These are phyloP conservation scores for Meganola albula DNA, from an alignment of 2,888 invertebrate species.

Conservation along the genomic window DNA sequence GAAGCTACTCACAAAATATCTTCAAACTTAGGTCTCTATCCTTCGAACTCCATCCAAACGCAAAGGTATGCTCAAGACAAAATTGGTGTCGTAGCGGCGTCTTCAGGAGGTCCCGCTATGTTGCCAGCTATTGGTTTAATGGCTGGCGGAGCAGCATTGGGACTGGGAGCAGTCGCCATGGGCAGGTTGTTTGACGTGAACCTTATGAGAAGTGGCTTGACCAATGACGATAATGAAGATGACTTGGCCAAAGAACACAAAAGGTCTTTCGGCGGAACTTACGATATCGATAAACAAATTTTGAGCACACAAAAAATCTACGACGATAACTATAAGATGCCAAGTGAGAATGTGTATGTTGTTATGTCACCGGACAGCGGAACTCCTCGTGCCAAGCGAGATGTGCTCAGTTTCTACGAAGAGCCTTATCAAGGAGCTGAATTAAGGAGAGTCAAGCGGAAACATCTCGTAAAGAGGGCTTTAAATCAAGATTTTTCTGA, in stretches of 20 bases:
- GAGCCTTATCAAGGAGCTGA: constrained; percentile 41
- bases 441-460: constrained; percentile 44
- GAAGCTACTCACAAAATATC: constrained; percentile 89
- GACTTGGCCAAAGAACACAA: constrained; percentile 76
- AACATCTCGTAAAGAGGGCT: constrained; percentile 49
- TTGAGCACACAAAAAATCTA: constrained; percentile 61
- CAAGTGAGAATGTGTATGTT: constrained; percentile 72
- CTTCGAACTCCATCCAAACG: constrained; percentile 57
- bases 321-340: constrained; percentile 74
- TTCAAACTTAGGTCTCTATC: constrained; percentile 83
- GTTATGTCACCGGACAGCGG: constrained; percentile 68
- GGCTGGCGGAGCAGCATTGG: constrained; percentile 89
- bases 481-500: constrained; percentile 60
- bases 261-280: constrained; percentile 65
- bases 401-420: constrained; percentile 41
- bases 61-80: constrained; percentile 79
- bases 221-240: constrained; percentile 55
- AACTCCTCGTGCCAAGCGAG: constrained; percentile 51
- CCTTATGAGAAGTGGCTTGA: constrained; percentile 73
- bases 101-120: constrained; percentile 79
- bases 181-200: constrained; percentile 83
- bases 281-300: constrained; percentile 63
- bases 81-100: constrained; percentile 78
- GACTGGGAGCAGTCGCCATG: constrained; percentile 88
- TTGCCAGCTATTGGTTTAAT: constrained; percentile 86